Percentiles rank a stretch among this genome's conserved stretches.
Conservation (phyloP, 1,140 invertebrate species). For the Aplysia californica region DNA sequence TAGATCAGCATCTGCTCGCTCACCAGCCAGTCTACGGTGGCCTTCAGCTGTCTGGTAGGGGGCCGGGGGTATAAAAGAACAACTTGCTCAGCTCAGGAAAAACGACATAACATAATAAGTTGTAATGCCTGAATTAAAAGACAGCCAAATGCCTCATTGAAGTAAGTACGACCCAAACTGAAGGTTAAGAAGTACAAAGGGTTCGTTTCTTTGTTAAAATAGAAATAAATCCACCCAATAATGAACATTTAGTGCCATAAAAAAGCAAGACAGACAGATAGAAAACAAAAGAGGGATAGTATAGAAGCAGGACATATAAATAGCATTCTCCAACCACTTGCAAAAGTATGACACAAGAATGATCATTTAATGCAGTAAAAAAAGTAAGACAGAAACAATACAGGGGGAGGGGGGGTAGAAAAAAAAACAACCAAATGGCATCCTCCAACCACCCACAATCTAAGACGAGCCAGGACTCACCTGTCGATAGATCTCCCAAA, state of each 20-base stretch:
- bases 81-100: no score
- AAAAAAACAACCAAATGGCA: no score
- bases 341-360: no score
- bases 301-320: no score
- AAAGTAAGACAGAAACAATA: no score
- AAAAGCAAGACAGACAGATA: no score
- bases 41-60: constrained; percentile 81
- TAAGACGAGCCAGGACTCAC: constrained; percentile 65
- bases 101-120: no score
- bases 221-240: not conserved
- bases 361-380: no score
- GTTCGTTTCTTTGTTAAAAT: not conserved
- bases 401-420: no score
- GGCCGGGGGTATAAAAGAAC: not conserved
- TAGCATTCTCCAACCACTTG: no score
- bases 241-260: no score
- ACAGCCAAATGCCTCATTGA: not conserved
- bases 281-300: no score
- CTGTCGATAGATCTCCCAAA: constrained; percentile 92
- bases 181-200: not conserved
- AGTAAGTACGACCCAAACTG: not conserved
- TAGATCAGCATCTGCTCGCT: constrained; percentile 91
- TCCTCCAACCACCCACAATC: not conserved
- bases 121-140: not conserved
- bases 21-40: constrained; percentile 87